Conservation (phyloP, 2,797 vertebrate genomes). For the Arvicola amphibius region DNA sequence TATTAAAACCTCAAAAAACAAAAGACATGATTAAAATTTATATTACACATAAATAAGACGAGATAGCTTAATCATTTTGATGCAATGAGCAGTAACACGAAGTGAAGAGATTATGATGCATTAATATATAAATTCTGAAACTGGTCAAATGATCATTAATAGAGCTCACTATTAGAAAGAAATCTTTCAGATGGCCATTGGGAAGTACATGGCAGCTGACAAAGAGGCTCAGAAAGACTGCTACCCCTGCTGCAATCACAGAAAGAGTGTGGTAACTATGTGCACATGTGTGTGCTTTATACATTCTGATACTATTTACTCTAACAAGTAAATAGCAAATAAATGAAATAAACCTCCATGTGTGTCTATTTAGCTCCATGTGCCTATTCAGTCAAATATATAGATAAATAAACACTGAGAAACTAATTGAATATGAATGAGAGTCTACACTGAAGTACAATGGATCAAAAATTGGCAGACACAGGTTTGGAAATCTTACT, state of each 20-base stretch:
- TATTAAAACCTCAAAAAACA: not conserved
- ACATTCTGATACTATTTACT: slow-evolving; percentile 51
- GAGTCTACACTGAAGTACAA: slow-evolving; percentile 19
- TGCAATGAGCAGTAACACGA: slow-evolving; percentile 40
- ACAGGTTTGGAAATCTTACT: slow-evolving; percentile 22
- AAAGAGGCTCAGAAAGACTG: slow-evolving; percentile 27
- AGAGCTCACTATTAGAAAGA: slow-evolving; percentile 56
- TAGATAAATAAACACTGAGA: slow-evolving; percentile 52
- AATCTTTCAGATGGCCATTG: not conserved
- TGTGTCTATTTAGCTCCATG: slow-evolving; percentile 48
- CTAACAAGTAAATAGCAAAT: slow-evolving; percentile 69
- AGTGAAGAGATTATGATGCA: not conserved
- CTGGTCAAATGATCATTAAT: slow-evolving; percentile 24
- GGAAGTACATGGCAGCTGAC: not conserved
- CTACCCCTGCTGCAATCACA: slow-evolving; percentile 37
- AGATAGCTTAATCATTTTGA: not conserved
- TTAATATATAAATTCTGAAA: slow-evolving; percentile 24
- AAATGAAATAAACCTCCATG: slow-evolving; percentile 54
- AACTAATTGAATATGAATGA: slow-evolving; percentile 70
- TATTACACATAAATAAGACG: not conserved
- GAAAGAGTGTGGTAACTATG: slow-evolving; percentile 9
- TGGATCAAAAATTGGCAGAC: slow-evolving; percentile 9
- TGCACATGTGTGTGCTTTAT: slow-evolving; percentile 57
- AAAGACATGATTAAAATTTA: not conserved
- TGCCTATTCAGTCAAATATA: slow-evolving; percentile 62